Evolutionary conservation across 2,888 invertebrate species (phyloP).

Genomic region (Agapostemon virescens): DNA sequence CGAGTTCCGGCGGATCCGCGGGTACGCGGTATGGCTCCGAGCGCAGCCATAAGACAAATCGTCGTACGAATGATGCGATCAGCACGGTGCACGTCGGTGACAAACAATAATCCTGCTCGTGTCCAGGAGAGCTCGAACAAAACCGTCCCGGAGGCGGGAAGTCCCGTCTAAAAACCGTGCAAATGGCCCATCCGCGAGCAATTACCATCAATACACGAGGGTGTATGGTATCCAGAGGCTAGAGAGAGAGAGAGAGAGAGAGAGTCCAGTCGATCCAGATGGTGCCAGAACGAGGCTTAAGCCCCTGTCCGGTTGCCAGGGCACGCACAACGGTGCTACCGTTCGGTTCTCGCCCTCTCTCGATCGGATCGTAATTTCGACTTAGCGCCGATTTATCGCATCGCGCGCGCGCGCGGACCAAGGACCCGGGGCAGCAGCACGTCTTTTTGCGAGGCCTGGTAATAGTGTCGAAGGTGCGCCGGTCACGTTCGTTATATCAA

Average conservation of each 20-base stretch:
- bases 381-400: slow-evolving; percentile 78
- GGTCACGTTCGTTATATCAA: slow-evolving; percentile 77
- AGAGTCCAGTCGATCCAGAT: slow-evolving; percentile 66
- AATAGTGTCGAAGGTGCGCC: slow-evolving; percentile 73
- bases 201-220: slow-evolving; percentile 61
- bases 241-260: no score
- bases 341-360: slow-evolving; percentile 46
- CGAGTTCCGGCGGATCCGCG: not conserved
- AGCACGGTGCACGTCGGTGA: not conserved
- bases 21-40: no score
- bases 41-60: slow-evolving; percentile 15
- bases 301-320: slow-evolving; percentile 71
- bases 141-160: slow-evolving; percentile 28
- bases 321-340: slow-evolving; percentile 71
- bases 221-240: slow-evolving; percentile 26
- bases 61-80: not conserved
- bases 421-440: slow-evolving; percentile 43
- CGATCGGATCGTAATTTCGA: slow-evolving; percentile 77
- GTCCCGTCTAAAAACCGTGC: slow-evolving; percentile 49
- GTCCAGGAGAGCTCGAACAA: slow-evolving; percentile 10
- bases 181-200: slow-evolving; percentile 49
- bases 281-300: slow-evolving; percentile 72
- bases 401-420: slow-evolving; percentile 32
- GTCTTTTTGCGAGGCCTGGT: slow-evolving; percentile 59
- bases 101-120: slow-evolving; percentile 20